Conservation (phyloP, 2,113 vertebrate genomes). For the Eclectus roratus region DNA sequence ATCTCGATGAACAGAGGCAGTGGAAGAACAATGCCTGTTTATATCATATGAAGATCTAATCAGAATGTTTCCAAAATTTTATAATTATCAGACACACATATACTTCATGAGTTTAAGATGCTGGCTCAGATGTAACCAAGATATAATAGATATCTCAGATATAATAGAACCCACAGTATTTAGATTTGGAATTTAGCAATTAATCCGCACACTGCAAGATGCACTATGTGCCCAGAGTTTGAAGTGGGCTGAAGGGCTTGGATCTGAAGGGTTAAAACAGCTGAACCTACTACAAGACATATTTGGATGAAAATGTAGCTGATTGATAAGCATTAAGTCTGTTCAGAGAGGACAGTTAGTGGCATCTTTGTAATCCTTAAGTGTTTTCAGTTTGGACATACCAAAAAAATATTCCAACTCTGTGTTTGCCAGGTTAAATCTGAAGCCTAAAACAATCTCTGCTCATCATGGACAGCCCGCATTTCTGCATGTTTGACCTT, state of each 20-base stretch:
- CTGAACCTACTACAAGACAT: neutral
- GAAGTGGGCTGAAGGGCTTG: neutral
- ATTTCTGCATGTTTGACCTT: slow-evolving; percentile 28
- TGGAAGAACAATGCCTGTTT: neutral
- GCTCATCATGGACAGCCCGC: neutral
- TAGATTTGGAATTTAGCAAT: neutral
- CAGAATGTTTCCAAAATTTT: neutral
- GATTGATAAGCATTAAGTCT: neutral
- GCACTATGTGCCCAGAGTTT: neutral
- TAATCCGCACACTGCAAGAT: rapidly evolving
- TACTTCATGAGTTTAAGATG: neutral
- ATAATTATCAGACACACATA: neutral
- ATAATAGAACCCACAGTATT: neutral
- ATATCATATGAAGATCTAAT: neutral
- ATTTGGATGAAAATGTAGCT: neutral
- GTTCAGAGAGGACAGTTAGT: neutral
- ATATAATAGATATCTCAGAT: neutral
- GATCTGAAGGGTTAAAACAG: neutral
- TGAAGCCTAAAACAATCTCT: neutral
- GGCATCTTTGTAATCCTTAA: neutral
- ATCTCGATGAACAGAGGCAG: neutral
- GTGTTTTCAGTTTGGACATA: neutral
- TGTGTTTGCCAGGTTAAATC: neutral
- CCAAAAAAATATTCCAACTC: neutral
- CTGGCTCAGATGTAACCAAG: neutral